Base-by-base conservation (phyloP, 2,797 vertebrate species). In the Betta splendens region DNA sequence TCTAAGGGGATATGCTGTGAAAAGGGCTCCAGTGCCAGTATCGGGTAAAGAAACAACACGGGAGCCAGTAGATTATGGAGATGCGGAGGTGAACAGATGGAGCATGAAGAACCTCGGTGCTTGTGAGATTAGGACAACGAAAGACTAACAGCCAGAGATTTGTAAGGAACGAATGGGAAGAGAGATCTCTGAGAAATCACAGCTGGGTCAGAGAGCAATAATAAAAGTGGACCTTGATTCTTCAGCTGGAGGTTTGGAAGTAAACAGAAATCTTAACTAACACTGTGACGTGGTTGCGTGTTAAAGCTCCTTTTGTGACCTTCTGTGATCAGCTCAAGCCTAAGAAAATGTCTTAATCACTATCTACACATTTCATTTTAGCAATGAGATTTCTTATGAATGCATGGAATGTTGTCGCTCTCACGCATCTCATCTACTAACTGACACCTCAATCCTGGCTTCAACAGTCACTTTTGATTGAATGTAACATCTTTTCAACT, bases 161-260 rank as follows among this genome's bases (percentile, higher is more conserved):
- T 65, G 21, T 42, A 25, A 37, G 11, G 23, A 61, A 61, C 36
- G 37, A 49, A 1, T 20, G 16, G 13, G 32, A 37, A 21, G 13
- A 9, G 38, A 33, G 28, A 57, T 28, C 26, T 22, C 4, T 6
- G 31, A 15, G 50, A 21, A 20, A 28, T 28, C 5, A 37, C 2
- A 15, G 21, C 36, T 16, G 36, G 17, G 46, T 31, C 68, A 37
- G 63, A 31, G 49, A 22, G 45, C 16, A 75, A 72, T 38, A 79
- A 71, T 31, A 71, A 17, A 38, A 43, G 50, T 63, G 46, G 50
- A 29, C 57, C 10, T 1, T 63, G 50, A 69, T 65, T 70, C 28
- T 67, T 56, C 16, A 28, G 35, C 20, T 15, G 5, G 35, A 15
- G 35, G 17, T 61, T 39, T 50, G 25, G 48, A 16, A 20, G 13